Percentiles rank a stretch among this genome's conserved stretches.
Conservation (phyloP, 2,888 invertebrate genomes). For the Spilarctia lutea region DNA sequence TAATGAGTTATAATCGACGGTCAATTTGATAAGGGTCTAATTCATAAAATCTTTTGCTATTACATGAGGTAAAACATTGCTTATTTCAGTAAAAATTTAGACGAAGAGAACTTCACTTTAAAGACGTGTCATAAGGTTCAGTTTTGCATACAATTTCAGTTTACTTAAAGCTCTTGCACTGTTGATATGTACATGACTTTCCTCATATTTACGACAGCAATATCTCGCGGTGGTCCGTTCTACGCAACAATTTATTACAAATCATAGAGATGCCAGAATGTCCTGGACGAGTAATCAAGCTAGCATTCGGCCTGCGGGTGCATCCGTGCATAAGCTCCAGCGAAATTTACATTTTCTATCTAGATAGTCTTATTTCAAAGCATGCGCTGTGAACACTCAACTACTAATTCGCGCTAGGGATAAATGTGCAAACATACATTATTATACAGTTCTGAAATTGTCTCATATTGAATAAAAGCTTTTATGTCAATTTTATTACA, state of each 20-base stretch:
- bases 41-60: no score
- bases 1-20: no score
- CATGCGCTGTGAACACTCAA: slow-evolving; percentile 58
- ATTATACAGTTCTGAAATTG: not conserved
- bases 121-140: not conserved
- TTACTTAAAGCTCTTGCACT: not conserved
- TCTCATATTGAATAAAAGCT: slow-evolving; percentile 6
- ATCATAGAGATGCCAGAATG: slow-evolving; percentile 33
- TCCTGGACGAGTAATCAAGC: slow-evolving; percentile 46
- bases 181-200: not conserved
- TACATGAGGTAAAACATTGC: not conserved
- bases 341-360: slow-evolving; percentile 67
- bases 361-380: slow-evolving; percentile 64
- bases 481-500: slow-evolving; percentile 19
- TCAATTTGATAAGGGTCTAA: not conserved
- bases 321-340: slow-evolving; percentile 53
- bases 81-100: not conserved
- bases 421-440: slow-evolving; percentile 27
- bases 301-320: slow-evolving; percentile 50
- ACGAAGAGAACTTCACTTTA: not conserved
- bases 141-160: not conserved
- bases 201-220: not conserved
- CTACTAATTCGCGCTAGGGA: slow-evolving; percentile 66
- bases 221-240: slow-evolving; percentile 2
- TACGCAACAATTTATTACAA: slow-evolving; percentile 22